Percentiles rank a stretch among this genome's conserved stretches.
Evolutionary conservation across 2,113 vertebrate species (phyloP).

Genomic region (Seriola rivoliana): DNA sequence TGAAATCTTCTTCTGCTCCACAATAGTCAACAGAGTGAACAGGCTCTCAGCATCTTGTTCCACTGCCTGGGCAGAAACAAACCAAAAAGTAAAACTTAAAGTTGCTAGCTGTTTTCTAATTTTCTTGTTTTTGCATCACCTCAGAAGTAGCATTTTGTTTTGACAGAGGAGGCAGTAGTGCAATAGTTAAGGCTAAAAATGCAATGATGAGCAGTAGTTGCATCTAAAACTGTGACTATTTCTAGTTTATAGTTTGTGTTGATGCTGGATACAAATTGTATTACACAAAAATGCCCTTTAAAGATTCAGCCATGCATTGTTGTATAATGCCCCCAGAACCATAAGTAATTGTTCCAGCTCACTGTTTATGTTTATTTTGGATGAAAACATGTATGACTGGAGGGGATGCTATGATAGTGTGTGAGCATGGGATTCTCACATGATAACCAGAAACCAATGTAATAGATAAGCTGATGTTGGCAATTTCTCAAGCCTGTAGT

Average conservation of each 20-base stretch:
- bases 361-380: constrained; percentile 31
- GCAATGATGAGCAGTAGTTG: constrained; percentile 62
- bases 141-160: constrained; percentile 56
- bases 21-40: background rate
- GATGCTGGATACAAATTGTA: constrained; percentile 31
- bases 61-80: constrained; percentile 22
- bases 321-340: constrained; percentile 33
- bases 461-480: background rate
- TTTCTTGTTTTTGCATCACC: constrained; percentile 68
- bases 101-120: constrained; percentile 35
- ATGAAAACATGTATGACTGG: constrained; percentile 24
- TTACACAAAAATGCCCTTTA: background rate
- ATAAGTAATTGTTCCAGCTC: constrained; percentile 46
- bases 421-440: constrained; percentile 3
- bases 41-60: constrained; percentile 21
- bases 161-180: constrained; percentile 37
- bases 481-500: constrained; percentile 13
- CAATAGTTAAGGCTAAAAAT: constrained; percentile 46
- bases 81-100: constrained; percentile 5
- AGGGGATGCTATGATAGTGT: background rate
- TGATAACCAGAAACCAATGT: constrained; percentile 12
- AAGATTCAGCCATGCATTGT: background rate
- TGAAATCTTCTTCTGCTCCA: constrained; percentile 16
- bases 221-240: constrained; percentile 51
- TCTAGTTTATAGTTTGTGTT: constrained; percentile 38